Percentiles rank a stretch among this genome's conserved stretches.
Conservation (phyloP, 2,797 vertebrate species). For the Emys orbicularis region DNA sequence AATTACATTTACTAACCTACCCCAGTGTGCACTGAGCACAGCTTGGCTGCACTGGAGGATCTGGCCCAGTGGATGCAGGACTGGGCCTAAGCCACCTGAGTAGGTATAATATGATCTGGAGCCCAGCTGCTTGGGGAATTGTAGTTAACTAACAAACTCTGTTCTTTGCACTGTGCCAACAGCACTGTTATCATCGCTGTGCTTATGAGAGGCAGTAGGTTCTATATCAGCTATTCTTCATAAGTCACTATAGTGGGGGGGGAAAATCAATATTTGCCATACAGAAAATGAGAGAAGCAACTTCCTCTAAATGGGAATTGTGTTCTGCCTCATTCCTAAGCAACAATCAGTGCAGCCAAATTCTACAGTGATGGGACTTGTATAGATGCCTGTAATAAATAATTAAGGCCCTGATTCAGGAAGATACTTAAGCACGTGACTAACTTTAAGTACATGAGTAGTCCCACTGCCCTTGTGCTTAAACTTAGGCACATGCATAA, state of each 20-base stretch:
- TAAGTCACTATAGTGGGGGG: background rate
- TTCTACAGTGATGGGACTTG: background rate
- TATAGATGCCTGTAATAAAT: background rate
- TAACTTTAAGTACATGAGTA: background rate
- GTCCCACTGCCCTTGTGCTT: background rate
- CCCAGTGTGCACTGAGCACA: background rate
- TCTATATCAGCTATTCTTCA: background rate
- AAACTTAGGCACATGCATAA: background rate
- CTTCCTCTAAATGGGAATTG: background rate
- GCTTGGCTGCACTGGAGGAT: background rate
- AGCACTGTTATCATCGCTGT: background rate
- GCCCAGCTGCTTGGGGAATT: background rate
- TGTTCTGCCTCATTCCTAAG: background rate
- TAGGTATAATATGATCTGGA: background rate
- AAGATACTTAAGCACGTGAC: background rate
- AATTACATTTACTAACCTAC: background rate
- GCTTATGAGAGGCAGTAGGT: too few species aligned
- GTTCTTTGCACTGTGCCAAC: background rate
- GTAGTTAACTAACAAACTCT: background rate
- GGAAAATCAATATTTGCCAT: too few species aligned
- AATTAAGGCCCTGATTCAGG: background rate
- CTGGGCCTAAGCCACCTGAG: background rate
- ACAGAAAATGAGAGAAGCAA: background rate
- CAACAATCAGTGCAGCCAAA: background rate
- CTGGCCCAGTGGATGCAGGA: background rate